Base-by-base conservation (phyloP, 2,797 vertebrate genomes). In the Lagodon rhomboides region DNA sequence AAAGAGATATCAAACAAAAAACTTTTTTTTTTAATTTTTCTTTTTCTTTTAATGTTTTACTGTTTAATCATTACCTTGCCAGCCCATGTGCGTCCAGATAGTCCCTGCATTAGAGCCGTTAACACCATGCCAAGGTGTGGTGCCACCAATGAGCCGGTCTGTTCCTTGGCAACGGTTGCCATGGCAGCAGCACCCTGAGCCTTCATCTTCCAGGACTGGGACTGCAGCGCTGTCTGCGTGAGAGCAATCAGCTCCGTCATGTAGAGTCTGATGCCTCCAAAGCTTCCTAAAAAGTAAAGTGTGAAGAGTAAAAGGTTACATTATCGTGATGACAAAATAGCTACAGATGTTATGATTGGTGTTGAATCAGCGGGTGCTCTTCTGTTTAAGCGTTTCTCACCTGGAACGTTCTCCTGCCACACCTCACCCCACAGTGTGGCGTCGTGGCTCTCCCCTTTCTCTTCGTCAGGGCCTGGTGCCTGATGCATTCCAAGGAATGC, bases 181-280 rank as follows among this genome's bases (percentile, higher is more conserved):
- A 99, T 99, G 86, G 98, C 96, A 88, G 96, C 92, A 17, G 98
- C 98, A 75, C 98, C 98, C 88, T 99, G 98, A 23, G 98, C 97
- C 91, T 99, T 99, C 97, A 99, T 99, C 93, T 98, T 99, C 98
- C 98, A 99, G 60, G 98, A 99, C 83, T 97, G 97, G 59, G 98
- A 99, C 89, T 98, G 97, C 87, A 99, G 93, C 34, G 98, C 98
- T 90, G 96, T 99, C 92, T 99, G 98, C 1, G 97, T 97, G 77
- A 99, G 95, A 65, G 91, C 85, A 77, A 99, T 98, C 93, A 99
- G 95, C 91, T 99, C 98, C 0, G 96, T 96, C 96, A 99, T 97
- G 86, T 99, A 99, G 44, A 99, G 94, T 43, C 98, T 93, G 93
- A 99, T 98, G 72, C 98, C 98, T 55, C 98, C 98, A 73, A 98